A percentile compares a stretch with the other conserved stretches of the same genome.
Conservation (phyloP, 1,140 invertebrate genomes). For the Sarcophaga bullata region DNA sequence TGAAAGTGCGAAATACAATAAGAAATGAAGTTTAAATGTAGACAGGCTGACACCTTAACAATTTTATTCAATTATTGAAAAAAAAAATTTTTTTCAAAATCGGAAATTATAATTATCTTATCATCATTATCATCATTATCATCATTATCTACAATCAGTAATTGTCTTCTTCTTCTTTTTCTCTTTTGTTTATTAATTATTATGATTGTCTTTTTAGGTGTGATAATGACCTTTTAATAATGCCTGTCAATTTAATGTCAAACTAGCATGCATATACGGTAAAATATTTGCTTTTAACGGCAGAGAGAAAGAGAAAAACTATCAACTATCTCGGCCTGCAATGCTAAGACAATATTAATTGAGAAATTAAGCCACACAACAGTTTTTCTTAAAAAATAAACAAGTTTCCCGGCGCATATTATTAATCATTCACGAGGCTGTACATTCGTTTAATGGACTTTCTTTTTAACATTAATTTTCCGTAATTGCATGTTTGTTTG, state of each 20-base stretch:
- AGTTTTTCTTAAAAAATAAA: too few species aligned
- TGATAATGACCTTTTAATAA: constrained; percentile 14
- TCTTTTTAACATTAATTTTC: neutral
- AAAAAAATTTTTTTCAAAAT: neutral
- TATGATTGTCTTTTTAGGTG: neutral
- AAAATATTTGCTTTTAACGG: too few species aligned
- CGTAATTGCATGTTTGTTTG: neutral
- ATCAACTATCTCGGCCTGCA: too few species aligned
- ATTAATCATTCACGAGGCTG: neutral
- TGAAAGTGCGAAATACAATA: constrained; percentile 5
- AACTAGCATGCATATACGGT: neutral
- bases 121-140: constrained; percentile 16
- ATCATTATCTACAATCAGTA: neutral
- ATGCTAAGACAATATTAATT: too few species aligned
- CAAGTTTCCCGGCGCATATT: neutral
- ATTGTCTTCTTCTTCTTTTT: neutral
- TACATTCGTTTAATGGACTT: neutral
- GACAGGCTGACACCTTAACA: neutral
- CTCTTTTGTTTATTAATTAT: too few species aligned
- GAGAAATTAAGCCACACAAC: too few species aligned
- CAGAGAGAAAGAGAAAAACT: too few species aligned
- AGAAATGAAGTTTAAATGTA: constrained; percentile 12
- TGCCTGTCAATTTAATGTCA: constrained; percentile 6
- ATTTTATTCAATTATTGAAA: constrained; percentile 5
- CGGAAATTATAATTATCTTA: neutral